Conservation (phyloP, 2,888 invertebrate genomes). For the Brachylomia viminalis region DNA sequence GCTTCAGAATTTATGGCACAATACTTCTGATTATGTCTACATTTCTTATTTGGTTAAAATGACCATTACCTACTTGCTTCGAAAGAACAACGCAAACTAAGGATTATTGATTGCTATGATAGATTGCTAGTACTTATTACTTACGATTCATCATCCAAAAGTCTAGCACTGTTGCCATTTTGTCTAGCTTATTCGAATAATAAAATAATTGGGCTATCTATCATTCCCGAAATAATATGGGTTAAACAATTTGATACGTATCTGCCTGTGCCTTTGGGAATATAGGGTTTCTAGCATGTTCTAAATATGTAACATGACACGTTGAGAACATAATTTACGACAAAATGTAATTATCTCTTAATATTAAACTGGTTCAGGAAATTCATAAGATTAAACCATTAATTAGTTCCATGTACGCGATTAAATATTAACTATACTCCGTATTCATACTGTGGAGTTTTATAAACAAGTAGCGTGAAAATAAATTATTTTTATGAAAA, state of each 20-base stretch:
- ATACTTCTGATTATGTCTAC: background rate
- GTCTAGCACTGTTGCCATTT: background rate
- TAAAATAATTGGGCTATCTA: background rate
- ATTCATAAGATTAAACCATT: conserved; percentile 19
- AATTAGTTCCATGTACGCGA: conserved; percentile 5
- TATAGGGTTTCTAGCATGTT: conserved; percentile 1
- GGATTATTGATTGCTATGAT: background rate
- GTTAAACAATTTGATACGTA: background rate
- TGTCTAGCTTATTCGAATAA: background rate
- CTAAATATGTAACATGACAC: background rate
- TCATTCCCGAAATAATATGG: background rate
- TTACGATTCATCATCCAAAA: conserved; percentile 17
- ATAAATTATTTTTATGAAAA: background rate
- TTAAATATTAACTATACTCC: conserved; percentile 9
- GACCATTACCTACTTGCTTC: background rate
- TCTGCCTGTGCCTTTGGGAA: background rate
- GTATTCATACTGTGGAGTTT: background rate
- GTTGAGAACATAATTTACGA: conserved; percentile 1
- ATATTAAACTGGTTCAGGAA: conserved; percentile 14
- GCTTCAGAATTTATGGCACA: background rate
- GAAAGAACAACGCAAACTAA: background rate
- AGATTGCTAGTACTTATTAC: background rate
- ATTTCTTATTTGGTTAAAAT: background rate
- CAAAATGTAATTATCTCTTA: conserved; percentile 14
- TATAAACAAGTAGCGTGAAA: background rate